Evolutionary conservation across 1,140 invertebrate genomes (phyloP).

Genomic region (Scaptomyza hsui): DNA sequence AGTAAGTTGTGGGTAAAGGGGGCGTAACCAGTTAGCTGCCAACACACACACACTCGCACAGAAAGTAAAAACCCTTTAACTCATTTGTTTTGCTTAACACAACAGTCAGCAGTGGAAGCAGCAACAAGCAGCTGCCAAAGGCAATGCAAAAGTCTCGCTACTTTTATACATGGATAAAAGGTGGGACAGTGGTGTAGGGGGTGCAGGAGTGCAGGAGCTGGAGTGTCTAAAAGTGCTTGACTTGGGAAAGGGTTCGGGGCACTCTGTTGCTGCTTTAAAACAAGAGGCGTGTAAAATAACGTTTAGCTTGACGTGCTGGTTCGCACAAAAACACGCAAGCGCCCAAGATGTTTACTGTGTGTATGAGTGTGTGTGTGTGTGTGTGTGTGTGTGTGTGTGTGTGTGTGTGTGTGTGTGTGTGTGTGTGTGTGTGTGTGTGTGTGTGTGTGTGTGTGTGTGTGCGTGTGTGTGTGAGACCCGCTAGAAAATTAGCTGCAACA

Average conservation of each 20-base stretch:
- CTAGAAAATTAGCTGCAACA: constrained; percentile 13
- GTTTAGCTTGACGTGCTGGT: constrained; percentile 59
- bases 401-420: too few relatives aligned
- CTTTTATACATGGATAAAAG: background rate
- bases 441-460: constrained; percentile 5
- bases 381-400: too few relatives aligned
- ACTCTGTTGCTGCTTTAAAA: constrained; percentile 41
- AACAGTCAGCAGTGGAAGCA: constrained; percentile 8
- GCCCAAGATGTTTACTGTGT: constrained; percentile 10
- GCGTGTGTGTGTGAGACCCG: constrained; percentile 12
- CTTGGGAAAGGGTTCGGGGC: constrained; percentile 2
- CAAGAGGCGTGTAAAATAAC: constrained; percentile 74
- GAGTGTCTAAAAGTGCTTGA: constrained; percentile 5
- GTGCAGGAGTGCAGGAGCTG: background rate
- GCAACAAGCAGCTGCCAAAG: constrained; percentile 25
- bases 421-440: too few relatives aligned
- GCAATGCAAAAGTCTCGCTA: constrained; percentile 18
- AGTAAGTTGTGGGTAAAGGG: constrained; percentile 57
- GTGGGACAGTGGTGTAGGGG: too few relatives aligned
- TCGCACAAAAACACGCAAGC: constrained; percentile 14
- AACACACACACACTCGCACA: constrained; percentile 53
- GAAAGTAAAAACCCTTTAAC: constrained; percentile 78
- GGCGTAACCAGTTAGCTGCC: constrained; percentile 46
- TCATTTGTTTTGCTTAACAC: constrained; percentile 78
- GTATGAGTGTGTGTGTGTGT: too few relatives aligned